Percentiles rank a stretch among this genome's conserved stretches.
Conservation (phyloP, 2,113 vertebrate genomes). For the Prunella fulvescens region DNA sequence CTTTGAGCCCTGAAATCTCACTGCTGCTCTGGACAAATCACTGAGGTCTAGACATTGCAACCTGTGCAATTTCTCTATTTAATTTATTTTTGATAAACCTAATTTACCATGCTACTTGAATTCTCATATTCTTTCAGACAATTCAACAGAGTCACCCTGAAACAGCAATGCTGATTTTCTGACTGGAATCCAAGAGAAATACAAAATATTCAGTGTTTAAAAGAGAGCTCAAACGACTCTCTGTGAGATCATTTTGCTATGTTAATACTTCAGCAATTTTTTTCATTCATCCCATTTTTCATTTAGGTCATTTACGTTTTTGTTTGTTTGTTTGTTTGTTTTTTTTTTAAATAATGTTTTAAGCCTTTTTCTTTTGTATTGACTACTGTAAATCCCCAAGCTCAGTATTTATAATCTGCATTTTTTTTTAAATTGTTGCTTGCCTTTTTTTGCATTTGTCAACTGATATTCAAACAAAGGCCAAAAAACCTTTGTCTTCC, state of each 20-base stretch:
- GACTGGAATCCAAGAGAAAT: not conserved
- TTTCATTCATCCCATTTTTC: not conserved
- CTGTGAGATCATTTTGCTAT: not conserved
- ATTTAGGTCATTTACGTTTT: not conserved
- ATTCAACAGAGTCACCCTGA: not conserved
- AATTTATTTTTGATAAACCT: not conserved
- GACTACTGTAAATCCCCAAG: not conserved
- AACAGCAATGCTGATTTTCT: not conserved
- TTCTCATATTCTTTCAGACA: not conserved
- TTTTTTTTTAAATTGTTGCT: not conserved
- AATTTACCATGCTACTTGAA: not conserved
- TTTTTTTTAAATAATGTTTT: not conserved
- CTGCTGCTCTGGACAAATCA: not conserved
- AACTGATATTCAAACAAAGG: conserved; percentile 5
- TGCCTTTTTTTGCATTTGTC: not conserved
- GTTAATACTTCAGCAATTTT: not conserved
- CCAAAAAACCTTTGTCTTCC: not conserved
- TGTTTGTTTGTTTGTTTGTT: too few relatives aligned
- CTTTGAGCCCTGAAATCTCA: not conserved
- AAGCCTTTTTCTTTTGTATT: not conserved
- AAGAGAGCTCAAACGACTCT: not conserved
- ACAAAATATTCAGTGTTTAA: not conserved
- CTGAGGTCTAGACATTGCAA: not conserved
- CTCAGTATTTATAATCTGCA: not conserved
- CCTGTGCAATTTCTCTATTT: not conserved